These are phyloP conservation scores for Odontocerum albicorne DNA, from an alignment of 2,888 invertebrate species.

Conservation along the genomic window DNA sequence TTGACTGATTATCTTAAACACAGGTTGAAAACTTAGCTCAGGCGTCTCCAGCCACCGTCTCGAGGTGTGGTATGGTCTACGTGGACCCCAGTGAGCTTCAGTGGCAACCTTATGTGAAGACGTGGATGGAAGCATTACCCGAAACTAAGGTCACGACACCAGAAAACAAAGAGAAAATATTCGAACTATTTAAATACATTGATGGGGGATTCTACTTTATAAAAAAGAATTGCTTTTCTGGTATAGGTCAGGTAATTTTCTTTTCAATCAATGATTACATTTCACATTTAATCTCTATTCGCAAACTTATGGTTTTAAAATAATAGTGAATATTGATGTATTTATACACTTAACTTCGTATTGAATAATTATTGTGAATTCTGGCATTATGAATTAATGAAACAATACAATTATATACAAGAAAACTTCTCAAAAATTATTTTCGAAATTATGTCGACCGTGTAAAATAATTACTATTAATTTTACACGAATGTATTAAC, in stretches of 20 bases:
- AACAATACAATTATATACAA: too few relatives aligned
- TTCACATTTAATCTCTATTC: too few relatives aligned
- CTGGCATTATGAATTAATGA: too few relatives aligned
- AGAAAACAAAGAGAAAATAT: constrained; percentile 65
- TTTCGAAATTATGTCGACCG: too few relatives aligned
- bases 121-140: constrained; percentile 67
- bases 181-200: constrained; percentile 69
- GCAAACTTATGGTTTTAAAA: too few relatives aligned
- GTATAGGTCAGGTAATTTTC: constrained; percentile 81
- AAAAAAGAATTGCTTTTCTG: constrained; percentile 66
- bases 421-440: too few relatives aligned
- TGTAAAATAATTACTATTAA: too few relatives aligned
- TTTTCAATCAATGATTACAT: too few relatives aligned
- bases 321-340: too few relatives aligned
- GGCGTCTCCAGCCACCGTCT: constrained; percentile 87
- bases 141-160: constrained; percentile 53
- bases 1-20: background rate
- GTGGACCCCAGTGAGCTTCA: constrained; percentile 82
- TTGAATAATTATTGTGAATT: too few relatives aligned
- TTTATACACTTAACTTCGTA: too few relatives aligned
- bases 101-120: constrained; percentile 77
- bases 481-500: too few relatives aligned
- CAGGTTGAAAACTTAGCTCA: constrained; percentile 79
- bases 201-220: constrained; percentile 68
- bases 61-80: constrained; percentile 89